Conservation (phyloP, 2,113 vertebrate species). For the Psilopsiagon aymara region DNA sequence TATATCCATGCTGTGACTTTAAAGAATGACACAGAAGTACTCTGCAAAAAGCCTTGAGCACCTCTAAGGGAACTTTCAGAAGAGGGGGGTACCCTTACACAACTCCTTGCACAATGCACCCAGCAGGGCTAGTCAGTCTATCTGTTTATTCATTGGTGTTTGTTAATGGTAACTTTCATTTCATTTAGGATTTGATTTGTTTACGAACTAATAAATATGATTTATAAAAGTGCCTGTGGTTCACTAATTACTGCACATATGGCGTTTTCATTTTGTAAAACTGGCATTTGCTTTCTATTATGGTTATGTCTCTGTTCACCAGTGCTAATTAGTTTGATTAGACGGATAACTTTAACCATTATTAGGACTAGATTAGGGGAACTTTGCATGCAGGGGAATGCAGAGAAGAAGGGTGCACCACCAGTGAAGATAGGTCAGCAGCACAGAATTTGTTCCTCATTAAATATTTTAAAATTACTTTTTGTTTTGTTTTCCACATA, state of each 20-base stretch:
- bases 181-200: slow-evolving; percentile 83
- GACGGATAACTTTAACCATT: slow-evolving; percentile 78
- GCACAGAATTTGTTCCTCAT: slow-evolving; percentile 24
- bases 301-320: slow-evolving; percentile 81
- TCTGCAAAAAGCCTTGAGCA: neutral
- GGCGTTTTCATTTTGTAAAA: slow-evolving; percentile 81
- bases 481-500: slow-evolving; percentile 52
- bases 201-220: slow-evolving; percentile 86
- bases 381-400: neutral
- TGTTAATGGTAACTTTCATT: slow-evolving; percentile 74
- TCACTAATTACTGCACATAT: slow-evolving; percentile 87
- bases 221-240: slow-evolving; percentile 81
- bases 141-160: slow-evolving; percentile 40
- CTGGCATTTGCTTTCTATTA: slow-evolving; percentile 85
- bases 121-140: neutral
- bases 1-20: neutral
- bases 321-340: slow-evolving; percentile 85
- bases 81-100: neutral
- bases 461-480: slow-evolving; percentile 49
- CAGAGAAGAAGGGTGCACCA: neutral
- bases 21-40: neutral
- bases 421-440: slow-evolving; percentile 43
- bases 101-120: neutral
- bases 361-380: slow-evolving; percentile 68
- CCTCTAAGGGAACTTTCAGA: neutral